Evolutionary conservation across 2,888 invertebrate genomes (phyloP), one percentile per base, ranked within the genome.

Genomic region (Rhingia campestris): DNA sequence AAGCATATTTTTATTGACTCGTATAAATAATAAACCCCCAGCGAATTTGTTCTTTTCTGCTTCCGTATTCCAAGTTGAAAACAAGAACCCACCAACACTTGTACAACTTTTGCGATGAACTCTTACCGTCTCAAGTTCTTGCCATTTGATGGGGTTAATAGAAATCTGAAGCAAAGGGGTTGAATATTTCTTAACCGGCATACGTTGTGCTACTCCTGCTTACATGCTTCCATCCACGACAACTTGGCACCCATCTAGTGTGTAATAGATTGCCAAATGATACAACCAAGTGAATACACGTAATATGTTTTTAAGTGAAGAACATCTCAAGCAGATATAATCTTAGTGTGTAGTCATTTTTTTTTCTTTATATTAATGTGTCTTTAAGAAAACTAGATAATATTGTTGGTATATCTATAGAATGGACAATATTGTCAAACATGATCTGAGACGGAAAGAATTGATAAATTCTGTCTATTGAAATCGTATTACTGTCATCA

Each of bases 61-160:
- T 49, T 58, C 49, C 37, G 22, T 51, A 10, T 59, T 51, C 30
- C 22, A 51, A 67, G 43, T 4, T 56, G 45, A 59, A 41, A 54
- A 51, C 41, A 51, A 35, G 70, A 41, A 70, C 47, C 47, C 39
- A 53, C 32, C 51, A 47, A 22, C 41, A 14, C 49, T 37, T 53
- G 53, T 10, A 35, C 45, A 61, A 54, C 53, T 61, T 54, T 53
- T 63, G 61, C 72, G 53, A 30, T 49, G 30, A 70, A 70, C 58
- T 59, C 49, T 10, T 33, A 58, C 53, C 45, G 67, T 56, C 45
- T 67, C 67, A 54, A 67, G 53, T 69, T 37, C 32, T 63, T 73
- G 43, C 66, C n/a, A 51, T 75, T 75, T 59, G 58, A 66, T 75
- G 58, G 66, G 58, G 75, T 64, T 74, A 63, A 63, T 37, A 37